Percentiles rank a stretch among this genome's conserved stretches.
Conservation (phyloP, 2,888 invertebrate genomes). For the Urechis unicinctus region DNA sequence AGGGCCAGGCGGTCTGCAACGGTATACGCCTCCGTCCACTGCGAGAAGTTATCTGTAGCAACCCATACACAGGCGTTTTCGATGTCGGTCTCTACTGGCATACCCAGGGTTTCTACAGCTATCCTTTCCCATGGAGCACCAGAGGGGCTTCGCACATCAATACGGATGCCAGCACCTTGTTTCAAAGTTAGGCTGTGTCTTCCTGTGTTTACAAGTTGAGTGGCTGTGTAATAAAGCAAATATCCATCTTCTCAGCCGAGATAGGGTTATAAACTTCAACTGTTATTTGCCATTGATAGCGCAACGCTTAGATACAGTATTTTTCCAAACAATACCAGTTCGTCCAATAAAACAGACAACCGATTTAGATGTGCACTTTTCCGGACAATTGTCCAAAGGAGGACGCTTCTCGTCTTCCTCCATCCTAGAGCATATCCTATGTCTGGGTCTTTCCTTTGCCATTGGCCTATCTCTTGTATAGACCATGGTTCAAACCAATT, state of each 20-base stretch:
- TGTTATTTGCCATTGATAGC: too few species aligned
- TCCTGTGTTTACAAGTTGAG: not conserved
- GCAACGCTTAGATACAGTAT: too few species aligned
- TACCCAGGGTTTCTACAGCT: constrained; percentile 2
- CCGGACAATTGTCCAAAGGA: not conserved
- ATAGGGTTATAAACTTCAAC: too few species aligned
- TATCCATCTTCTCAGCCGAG: too few species aligned
- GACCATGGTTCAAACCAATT: not conserved
- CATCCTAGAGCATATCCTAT: not conserved
- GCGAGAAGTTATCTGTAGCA: constrained; percentile 13
- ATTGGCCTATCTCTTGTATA: not conserved
- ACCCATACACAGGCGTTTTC: constrained; percentile 12
- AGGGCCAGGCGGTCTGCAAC: constrained; percentile 12
- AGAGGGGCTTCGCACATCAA: constrained; percentile 7
- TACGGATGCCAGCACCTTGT: not conserved
- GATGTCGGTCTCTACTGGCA: not conserved
- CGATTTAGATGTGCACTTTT: too few species aligned
- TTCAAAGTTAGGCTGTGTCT: not conserved
- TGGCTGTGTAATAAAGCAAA: constrained; percentile 1
- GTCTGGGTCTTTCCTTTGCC: not conserved
- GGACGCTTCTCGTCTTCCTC: not conserved
- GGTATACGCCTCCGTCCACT: constrained; percentile 16
- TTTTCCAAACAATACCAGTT: too few species aligned
- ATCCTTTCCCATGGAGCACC: too few species aligned
- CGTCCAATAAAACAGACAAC: too few species aligned